Evolutionary conservation across 1,140 invertebrate species (phyloP).

Genomic region (Drosophila kikkawai): DNA sequence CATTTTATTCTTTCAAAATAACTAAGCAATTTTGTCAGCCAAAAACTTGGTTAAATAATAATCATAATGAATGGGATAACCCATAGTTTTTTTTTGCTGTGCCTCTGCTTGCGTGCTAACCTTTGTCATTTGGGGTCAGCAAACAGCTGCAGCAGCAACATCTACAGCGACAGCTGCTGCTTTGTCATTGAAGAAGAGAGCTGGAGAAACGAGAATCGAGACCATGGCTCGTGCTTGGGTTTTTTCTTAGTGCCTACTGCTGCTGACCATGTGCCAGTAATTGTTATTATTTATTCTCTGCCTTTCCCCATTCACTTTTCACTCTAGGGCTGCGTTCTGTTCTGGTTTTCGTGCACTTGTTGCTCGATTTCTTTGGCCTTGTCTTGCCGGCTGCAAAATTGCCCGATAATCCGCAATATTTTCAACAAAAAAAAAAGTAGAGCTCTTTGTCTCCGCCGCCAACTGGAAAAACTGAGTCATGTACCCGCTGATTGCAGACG

Average conservation of each 20-base stretch:
- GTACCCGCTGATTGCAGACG: neutral
- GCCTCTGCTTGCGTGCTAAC: conserved; percentile 20
- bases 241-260: conserved; percentile 40
- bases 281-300: conserved; percentile 41
- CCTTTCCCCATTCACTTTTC: conserved; percentile 34
- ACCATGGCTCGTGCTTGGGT: conserved; percentile 53
- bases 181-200: conserved; percentile 60
- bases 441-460: conserved; percentile 29
- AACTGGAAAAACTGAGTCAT: conserved; percentile 35
- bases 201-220: conserved; percentile 48
- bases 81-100: conserved; percentile 4
- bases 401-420: conserved; percentile 43
- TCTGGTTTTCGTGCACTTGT: conserved; percentile 57
- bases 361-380: conserved; percentile 67
- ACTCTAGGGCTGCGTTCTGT: conserved; percentile 17
- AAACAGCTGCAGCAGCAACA: conserved; percentile 48
- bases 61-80: neutral
- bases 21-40: neutral
- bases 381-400: conserved; percentile 27
- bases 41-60: neutral
- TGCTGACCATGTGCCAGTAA: conserved; percentile 62
- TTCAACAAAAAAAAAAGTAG: conserved; percentile 11
- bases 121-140: conserved; percentile 59
- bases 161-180: conserved; percentile 30
- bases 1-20: neutral